Evolutionary conservation across 2,888 invertebrate species (phyloP).

Genomic region (Drosophila ochracea): DNA sequence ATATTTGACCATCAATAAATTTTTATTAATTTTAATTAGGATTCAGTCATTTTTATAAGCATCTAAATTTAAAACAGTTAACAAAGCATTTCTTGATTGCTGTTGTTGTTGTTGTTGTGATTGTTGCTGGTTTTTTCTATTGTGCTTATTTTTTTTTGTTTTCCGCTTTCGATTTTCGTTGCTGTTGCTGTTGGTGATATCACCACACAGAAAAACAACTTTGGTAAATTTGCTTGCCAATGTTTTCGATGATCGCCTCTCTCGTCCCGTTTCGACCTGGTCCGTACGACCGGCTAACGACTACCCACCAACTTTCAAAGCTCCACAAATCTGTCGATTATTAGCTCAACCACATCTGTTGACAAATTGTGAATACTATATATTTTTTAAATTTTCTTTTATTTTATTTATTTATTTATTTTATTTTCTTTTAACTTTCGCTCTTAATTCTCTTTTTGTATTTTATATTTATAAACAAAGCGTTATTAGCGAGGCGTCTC

Average conservation of each 20-base stretch:
- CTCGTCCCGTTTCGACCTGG: conserved; percentile 3
- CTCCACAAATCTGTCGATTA: conserved; percentile 28
- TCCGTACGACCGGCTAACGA: not conserved
- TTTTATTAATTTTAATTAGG: conserved; percentile 6
- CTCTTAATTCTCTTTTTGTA: not conserved
- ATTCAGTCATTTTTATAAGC: conserved; percentile 31
- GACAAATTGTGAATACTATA: conserved; percentile 18
- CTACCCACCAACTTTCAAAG: conserved; percentile 6
- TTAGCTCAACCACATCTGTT: conserved; percentile 18
- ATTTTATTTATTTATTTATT: not conserved
- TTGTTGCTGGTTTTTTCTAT: conserved; percentile 70
- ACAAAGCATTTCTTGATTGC: conserved; percentile 41
- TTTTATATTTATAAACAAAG: conserved; percentile 46
- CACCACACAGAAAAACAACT: conserved; percentile 45
- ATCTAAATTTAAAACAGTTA: conserved; percentile 69
- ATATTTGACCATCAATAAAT: conserved; percentile 1
- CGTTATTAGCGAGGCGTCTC: conserved; percentile 24
- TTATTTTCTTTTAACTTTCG: not conserved
- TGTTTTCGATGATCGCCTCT: conserved; percentile 16
- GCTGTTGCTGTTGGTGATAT: conserved; percentile 57
- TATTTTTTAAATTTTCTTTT: not conserved
- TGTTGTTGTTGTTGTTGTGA: conserved; percentile 25
- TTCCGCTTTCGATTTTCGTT: conserved; percentile 61
- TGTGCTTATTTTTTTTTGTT: conserved; percentile 56
- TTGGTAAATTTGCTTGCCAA: conserved; percentile 54